A percentile compares a stretch with the other conserved stretches of the same genome.
Conservation (phyloP, 2,113 vertebrate genomes). For the Synodontis membranacea region DNA sequence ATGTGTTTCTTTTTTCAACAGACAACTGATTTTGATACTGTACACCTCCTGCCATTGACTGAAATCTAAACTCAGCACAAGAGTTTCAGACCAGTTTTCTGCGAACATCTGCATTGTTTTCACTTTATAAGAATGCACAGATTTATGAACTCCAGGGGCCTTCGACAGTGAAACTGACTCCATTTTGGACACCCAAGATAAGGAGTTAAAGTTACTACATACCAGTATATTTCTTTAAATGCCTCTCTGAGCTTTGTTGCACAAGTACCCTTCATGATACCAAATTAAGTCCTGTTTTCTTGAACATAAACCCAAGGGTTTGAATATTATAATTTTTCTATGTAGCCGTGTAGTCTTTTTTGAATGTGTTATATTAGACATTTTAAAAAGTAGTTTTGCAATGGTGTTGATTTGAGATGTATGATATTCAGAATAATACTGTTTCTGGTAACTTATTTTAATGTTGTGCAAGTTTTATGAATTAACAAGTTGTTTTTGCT, state of each 20-base stretch:
- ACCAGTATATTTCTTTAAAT: slow-evolving; percentile 40
- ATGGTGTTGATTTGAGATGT: slow-evolving; percentile 51
- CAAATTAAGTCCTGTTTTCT: slow-evolving; percentile 56
- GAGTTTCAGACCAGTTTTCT: slow-evolving; percentile 25
- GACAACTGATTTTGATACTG: slow-evolving; percentile 75
- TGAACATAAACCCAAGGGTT: slow-evolving; percentile 53
- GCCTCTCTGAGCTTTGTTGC: slow-evolving; percentile 59
- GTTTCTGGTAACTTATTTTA: slow-evolving; percentile 87
- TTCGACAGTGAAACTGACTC: slow-evolving; percentile 29
- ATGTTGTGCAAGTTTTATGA: slow-evolving; percentile 59
- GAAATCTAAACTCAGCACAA: background rate
- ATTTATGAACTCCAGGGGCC: slow-evolving; percentile 20
- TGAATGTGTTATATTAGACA: slow-evolving; percentile 57
- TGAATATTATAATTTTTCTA: slow-evolving; percentile 44
- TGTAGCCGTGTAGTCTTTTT: slow-evolving; percentile 44
- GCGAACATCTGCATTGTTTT: slow-evolving; percentile 7
- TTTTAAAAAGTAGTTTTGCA: slow-evolving; percentile 45
- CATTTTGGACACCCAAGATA: slow-evolving; percentile 18
- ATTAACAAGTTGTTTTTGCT: slow-evolving; percentile 66
- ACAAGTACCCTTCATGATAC: slow-evolving; percentile 62
- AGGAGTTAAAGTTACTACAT: slow-evolving; percentile 17
- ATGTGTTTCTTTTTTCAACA: slow-evolving; percentile 57
- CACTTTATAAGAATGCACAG: slow-evolving; percentile 11
- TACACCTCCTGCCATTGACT: slow-evolving; percentile 15
- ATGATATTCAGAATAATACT: slow-evolving; percentile 66